Base-by-base conservation (phyloP, 2,113 vertebrate genomes). In the Cinclus mexicanus region DNA sequence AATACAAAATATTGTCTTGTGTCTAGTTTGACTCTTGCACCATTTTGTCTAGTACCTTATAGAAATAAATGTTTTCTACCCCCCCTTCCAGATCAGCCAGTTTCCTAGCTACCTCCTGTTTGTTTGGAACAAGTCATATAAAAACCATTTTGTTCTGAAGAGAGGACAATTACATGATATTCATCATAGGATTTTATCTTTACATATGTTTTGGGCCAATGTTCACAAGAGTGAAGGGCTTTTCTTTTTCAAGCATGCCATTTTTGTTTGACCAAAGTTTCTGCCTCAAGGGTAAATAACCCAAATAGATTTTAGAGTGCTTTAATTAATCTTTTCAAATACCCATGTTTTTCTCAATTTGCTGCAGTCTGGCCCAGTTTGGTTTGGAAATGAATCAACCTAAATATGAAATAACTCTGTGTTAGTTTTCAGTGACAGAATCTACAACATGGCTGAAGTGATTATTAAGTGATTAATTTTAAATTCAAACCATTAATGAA, bases 241-340 rank as follows among this genome's bases (percentile, higher is more conserved):
- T 71, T 76, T n/a, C 1, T 21, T 81, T 91, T 86, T 70, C 53
- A 77, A 53, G 29, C 9, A 28, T 35, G 33, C 25, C 3, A 11
- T 44, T 92, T 93, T 77, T 86, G 17, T 83, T 90, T 94, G 46
- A 37, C 37, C 37, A 69, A 10, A 69, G 22, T 22, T 81, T 81
- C 70, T 87, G 24, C 52, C 44, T 80, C 25, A 78, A 76, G 14
- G 7, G 56, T 75, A 90, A 76, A 85, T 76, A 83, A 81, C 28
- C 33, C 41, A 81, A 83, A 77, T 29, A 84, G 64, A 42, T 74
- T 84, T 70, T 70, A 25, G 86, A 78, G 19, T 75, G 23, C 25
- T 87, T 86, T 59, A 89, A 82, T 94, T 87, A 75, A 47, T 94
- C 44, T 93, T 91, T 91, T 87, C 35, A 82, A 84, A 84, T 71